Evolutionary conservation across 2,113 vertebrate genomes (phyloP), one percentile per base, ranked within the genome.

Genomic region (Odobenus rosmarus): DNA sequence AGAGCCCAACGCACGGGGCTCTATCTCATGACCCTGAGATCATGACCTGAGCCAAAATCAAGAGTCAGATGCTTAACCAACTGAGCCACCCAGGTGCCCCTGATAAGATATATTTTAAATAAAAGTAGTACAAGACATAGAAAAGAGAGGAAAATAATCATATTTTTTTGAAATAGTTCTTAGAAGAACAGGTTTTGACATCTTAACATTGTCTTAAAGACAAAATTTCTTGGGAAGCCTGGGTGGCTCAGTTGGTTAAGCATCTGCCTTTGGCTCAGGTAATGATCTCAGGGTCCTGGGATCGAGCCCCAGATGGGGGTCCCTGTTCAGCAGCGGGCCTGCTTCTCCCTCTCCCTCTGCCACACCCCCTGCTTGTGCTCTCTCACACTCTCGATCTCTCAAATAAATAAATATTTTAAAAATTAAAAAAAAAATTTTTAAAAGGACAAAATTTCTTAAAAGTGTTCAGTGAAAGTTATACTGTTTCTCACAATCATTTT

Each of bases 111-210:
- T 67, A 64, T 59, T 91, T 81, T 74, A 62, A 62, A 93, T 49
- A 71, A 84, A 89, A 72, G 72, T 79, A 81, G 76, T 57, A 81
- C 0, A 74, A 76, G 12, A 90, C 24, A 84, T 2, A 72, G 77
- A 93, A 74, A 64, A 92, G 36, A 67, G 31, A 67, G 71, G 26
- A 72, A 95, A 86, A 97, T 0, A 59, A 69, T 14, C 24, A 10
- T 72, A 82, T 14, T 93, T 93, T 76, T 93, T 64, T 64, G 26
- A 82, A 90, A 84, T 53, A 82, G 46, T 42, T 71, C 61, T 92
- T n/a, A 88, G 9, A 55, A 24, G 36, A 93, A 86, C 4, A 93
- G 80, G 19, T 80, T 72, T 86, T 79, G 36, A 97, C 42, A 59
- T 11, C 26, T 31, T 85, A 94, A 82, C 51, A 77, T 39, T 76